Evolutionary conservation across 2,113 vertebrate species (phyloP), one percentile per base, ranked within the genome.

Genomic region (Dinomys branickii): DNA sequence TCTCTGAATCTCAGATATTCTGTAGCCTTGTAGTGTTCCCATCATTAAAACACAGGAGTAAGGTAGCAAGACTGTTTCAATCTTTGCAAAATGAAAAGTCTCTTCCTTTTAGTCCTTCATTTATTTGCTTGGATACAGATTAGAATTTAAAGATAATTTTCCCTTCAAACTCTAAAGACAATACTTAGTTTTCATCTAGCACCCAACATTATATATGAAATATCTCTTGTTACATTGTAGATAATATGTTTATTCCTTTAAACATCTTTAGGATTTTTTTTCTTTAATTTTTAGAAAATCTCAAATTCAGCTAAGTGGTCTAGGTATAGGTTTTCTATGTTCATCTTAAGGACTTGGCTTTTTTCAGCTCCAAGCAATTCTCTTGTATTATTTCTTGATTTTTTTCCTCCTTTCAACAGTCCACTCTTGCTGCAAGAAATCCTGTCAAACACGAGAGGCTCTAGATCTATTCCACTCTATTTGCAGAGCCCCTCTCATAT

Each of bases 111-210:
- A 47, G 59, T 5, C 26, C 52, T 38, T 86, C 2, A n/a, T 71
- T 35, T 63, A 82, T 1, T 52, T 82, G 20, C 56, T 69, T 63
- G 7, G 24, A 3, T 71, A 83, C 2, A 69, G 52, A 94, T 63
- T 50, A 95, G 4, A 69, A 26, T 47, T 41, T 88, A 50, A 90
- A 97, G 89, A 58, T 52, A 78, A 56, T 28, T 90, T 90, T 28
- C 41, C 52, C 78, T 89, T n/a, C 75, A 89, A 95, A 88, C 35
- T 91, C 63, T 30, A 85, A 75, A 81, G 50, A n/a, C 35, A 85
- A 33, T 47, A 85, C 69, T 90, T 56, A 59, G 59, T 81, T 93
- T 77, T 59, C 20, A n/a, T 33, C 69, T 35, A 88, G 47, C 54
- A 93, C 7, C 30, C 30, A 85, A 4, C 26, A 73, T n/a, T 38